phyloP scores from a whole-genome alignment of 2,888 invertebrate genomes.

The Pteria penguin region DNA sequence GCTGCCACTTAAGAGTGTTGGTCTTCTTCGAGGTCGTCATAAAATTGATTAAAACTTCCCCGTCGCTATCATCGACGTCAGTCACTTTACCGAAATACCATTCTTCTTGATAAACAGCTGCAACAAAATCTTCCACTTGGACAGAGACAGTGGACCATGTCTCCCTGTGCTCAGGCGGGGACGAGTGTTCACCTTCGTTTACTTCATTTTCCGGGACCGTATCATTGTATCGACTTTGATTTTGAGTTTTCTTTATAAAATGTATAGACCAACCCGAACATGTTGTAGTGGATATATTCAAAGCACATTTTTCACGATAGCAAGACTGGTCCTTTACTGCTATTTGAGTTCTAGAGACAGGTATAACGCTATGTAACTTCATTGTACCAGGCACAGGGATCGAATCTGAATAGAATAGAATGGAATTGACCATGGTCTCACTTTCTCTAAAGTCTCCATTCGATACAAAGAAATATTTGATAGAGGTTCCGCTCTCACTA shows the following conservation, averaged over 20 bases:
- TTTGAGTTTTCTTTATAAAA: neutral
- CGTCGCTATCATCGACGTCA: neutral
- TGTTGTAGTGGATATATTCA: neutral
- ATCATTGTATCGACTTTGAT: neutral
- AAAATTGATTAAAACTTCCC: neutral
- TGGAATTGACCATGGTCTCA: neutral
- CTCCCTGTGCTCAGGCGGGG: neutral
- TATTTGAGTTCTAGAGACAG: neutral
- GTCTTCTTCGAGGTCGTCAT: neutral
- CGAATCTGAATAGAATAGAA: neutral
- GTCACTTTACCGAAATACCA: neutral
- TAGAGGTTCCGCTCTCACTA: neutral
- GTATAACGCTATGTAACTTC: neutral
- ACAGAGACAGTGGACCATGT: neutral
- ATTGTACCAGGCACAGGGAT: neutral
- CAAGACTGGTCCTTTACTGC: neutral
- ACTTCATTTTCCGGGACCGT: too few species aligned
- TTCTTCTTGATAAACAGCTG: neutral
- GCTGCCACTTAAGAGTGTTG: neutral
- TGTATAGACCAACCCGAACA: too few species aligned
- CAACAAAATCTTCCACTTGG: neutral
- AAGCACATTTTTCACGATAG: neutral
- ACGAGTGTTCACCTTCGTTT: neutral
- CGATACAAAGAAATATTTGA: conserved; percentile 3
- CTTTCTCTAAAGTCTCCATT: neutral